These are phyloP conservation scores for Garrulus glandarius DNA, from an alignment of 2,797 vertebrate genomes.

Conservation along the genomic window DNA sequence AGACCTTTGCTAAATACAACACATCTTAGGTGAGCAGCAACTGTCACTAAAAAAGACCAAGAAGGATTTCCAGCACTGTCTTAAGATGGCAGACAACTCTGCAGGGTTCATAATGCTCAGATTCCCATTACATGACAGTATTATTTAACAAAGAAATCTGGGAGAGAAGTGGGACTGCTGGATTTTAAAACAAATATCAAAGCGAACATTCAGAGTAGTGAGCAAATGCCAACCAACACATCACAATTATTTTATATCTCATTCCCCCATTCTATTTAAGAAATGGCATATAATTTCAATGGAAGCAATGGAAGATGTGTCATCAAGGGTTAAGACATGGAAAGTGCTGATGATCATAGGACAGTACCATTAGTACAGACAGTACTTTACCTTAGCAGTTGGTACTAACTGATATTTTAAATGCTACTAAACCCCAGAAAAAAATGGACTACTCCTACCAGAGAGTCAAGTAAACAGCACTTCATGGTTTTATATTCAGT, in stretches of 20 bases:
- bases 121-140: background rate
- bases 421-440: background rate
- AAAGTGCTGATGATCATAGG: background rate
- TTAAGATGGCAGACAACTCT: background rate
- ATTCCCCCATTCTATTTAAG: background rate
- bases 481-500: background rate
- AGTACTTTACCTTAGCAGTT: background rate
- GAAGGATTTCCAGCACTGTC: background rate
- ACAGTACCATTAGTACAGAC: background rate
- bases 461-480: background rate
- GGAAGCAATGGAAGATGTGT: background rate
- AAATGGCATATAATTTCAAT: background rate
- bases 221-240: background rate
- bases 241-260: background rate
- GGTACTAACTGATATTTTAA: background rate
- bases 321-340: background rate
- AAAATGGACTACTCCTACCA: background rate
- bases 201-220: background rate
- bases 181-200: background rate
- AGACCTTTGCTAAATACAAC: background rate
- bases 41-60: background rate
- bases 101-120: background rate
- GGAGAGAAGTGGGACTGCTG: background rate
- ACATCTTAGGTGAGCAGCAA: background rate
- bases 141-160: background rate